phyloP scores from a whole-genome alignment of 2,888 invertebrate species.

The Pollenia amentaria region DNA sequence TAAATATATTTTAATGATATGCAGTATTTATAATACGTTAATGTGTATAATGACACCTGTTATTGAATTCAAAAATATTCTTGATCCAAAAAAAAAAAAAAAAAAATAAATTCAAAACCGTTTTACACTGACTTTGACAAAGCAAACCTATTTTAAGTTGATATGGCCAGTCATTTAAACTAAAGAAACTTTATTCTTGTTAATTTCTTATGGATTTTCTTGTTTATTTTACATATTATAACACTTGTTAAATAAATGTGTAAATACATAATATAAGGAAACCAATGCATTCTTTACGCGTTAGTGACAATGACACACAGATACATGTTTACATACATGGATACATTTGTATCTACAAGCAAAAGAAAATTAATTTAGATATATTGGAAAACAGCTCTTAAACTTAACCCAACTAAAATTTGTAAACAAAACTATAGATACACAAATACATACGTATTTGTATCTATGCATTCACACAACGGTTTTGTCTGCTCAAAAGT shows the following conservation, averaged over 20 bases:
- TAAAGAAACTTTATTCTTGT: not conserved
- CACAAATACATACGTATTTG: not conserved
- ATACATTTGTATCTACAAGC: not conserved
- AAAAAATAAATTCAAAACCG: not conserved
- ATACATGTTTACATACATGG: not conserved
- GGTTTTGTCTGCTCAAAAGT: conserved; percentile 7
- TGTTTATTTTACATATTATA: conserved; percentile 25
- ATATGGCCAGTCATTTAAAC: not conserved
- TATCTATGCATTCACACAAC: not conserved
- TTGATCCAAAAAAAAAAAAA: not conserved
- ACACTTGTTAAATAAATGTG: conserved; percentile 14
- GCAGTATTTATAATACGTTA: too few relatives aligned
- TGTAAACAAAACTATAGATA: not conserved
- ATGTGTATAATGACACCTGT: not conserved
- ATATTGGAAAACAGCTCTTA: conserved; percentile 24
- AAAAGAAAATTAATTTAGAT: conserved; percentile 46
- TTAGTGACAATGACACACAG: conserved; percentile 62
- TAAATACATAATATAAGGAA: not conserved
- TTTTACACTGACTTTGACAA: not conserved
- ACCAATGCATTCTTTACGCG: conserved; percentile 62
- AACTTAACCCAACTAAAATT: not conserved
- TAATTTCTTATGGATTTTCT: not conserved
- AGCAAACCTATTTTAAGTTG: conserved; percentile 10
- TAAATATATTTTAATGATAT: too few relatives aligned
- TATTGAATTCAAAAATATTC: not conserved